Percentiles rank a stretch among this genome's conserved stretches.
phyloP scores from a whole-genome alignment of 2,797 vertebrate species.

The Staurois parvus region DNA sequence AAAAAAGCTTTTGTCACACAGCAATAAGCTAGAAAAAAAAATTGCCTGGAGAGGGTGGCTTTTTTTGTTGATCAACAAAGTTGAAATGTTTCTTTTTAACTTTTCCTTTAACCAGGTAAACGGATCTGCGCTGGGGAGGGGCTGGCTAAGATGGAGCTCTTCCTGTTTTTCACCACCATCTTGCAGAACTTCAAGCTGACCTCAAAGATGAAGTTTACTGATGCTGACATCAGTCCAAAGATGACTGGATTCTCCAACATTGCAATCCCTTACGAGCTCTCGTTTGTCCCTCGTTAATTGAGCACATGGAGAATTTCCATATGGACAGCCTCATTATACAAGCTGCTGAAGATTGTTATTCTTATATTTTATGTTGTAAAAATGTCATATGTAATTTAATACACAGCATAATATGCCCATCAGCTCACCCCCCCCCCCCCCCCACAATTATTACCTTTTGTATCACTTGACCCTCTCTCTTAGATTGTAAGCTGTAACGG shows the following conservation, averaged over 20 bases:
- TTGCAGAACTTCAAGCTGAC: constrained; percentile 33
- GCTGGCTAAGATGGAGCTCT: constrained; percentile 43
- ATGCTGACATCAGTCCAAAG: constrained; percentile 19
- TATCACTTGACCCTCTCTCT: too few relatives aligned
- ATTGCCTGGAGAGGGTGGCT: too few relatives aligned
- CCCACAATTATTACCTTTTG: too few relatives aligned
- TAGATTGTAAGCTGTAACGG: too few relatives aligned
- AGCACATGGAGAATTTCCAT: background rate
- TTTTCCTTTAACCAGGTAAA: constrained; percentile 2
- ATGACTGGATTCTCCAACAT: constrained; percentile 35
- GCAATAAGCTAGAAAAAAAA: too few relatives aligned
- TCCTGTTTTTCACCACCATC: constrained; percentile 29
- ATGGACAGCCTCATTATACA: too few relatives aligned
- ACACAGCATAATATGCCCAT: too few relatives aligned
- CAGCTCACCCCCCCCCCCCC: too few relatives aligned
- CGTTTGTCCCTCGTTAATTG: constrained; percentile 19
- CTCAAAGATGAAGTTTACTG: constrained; percentile 24
- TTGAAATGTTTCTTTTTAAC: background rate
- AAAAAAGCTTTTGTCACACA: background rate
- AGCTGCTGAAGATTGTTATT: too few relatives aligned
- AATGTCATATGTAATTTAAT: too few relatives aligned
- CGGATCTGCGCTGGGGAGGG: constrained; percentile 37
- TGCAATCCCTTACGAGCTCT: background rate
- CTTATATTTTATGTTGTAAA: too few relatives aligned
- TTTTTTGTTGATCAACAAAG: background rate